Percentiles rank a stretch among this genome's conserved stretches.
These are phyloP conservation scores for Gymnobelideus leadbeateri DNA, from an alignment of 2,113 vertebrate genomes.

Conservation along the genomic window DNA sequence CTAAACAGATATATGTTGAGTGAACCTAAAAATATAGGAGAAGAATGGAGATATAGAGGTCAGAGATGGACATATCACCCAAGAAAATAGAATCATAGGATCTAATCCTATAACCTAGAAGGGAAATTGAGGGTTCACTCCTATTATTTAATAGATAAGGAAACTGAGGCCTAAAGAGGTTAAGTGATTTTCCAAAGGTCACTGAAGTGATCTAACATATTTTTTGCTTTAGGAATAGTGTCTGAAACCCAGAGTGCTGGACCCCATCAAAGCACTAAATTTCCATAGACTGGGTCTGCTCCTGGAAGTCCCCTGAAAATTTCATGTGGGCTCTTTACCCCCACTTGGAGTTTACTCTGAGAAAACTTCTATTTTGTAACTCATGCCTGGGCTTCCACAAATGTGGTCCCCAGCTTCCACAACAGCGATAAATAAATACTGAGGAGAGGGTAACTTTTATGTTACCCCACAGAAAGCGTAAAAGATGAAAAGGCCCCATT, in stretches of 20 bases:
- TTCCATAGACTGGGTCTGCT: neutral
- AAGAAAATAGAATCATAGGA: neutral
- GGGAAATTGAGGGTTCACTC: neutral
- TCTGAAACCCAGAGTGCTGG: neutral
- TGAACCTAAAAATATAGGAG: neutral
- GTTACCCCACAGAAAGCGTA: neutral
- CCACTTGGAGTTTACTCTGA: neutral
- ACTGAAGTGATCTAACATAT: neutral
- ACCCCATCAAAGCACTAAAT: neutral
- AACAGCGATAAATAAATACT: neutral
- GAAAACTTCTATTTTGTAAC: neutral
- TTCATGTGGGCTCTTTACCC: neutral
- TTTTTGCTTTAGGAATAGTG: neutral
- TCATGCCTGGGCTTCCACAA: neutral
- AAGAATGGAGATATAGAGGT: neutral
- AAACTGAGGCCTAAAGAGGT: neutral
- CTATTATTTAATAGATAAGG: neutral
- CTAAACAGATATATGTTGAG: neutral
- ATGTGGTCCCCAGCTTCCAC: neutral
- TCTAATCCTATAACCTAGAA: neutral
- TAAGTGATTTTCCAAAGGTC: neutral
- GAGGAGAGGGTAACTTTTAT: neutral
- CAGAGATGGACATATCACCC: neutral
- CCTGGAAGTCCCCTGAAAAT: neutral
- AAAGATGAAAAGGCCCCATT: neutral